These are phyloP conservation scores for Myathropa florea DNA, from an alignment of 2,888 invertebrate genomes.

Conservation along the genomic window DNA sequence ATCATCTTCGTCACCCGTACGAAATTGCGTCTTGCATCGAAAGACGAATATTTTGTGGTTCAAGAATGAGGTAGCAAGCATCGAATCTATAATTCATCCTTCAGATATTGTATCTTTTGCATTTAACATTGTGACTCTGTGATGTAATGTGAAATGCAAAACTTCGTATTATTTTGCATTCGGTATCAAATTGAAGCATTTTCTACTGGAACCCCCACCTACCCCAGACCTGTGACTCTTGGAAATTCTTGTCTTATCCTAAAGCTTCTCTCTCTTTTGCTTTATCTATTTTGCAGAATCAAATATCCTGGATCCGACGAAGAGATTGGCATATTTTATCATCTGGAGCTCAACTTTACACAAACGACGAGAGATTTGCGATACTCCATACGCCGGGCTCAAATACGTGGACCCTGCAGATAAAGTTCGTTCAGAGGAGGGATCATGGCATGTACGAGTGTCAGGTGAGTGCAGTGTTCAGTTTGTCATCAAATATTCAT, in stretches of 20 bases:
- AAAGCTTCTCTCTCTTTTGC: slow-evolving; percentile 40
- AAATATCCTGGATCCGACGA: slow-evolving; percentile 95
- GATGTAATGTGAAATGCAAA: neutral
- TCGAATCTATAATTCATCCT: neutral
- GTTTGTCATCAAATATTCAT: slow-evolving; percentile 66
- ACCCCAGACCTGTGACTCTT: neutral
- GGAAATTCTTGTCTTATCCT: slow-evolving; percentile 37
- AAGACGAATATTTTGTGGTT: too few relatives aligned
- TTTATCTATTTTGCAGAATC: slow-evolving; percentile 81
- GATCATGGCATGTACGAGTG: slow-evolving; percentile 97
- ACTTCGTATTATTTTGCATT: slow-evolving; percentile 9
- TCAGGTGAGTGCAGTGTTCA: slow-evolving; percentile 84
- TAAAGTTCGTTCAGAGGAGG: slow-evolving; percentile 95
- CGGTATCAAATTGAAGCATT: slow-evolving; percentile 9
- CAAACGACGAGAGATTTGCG: slow-evolving; percentile 92
- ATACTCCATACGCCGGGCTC: slow-evolving; percentile 92
- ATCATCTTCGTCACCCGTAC: too few relatives aligned
- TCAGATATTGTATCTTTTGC: neutral
- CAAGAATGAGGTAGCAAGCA: neutral
- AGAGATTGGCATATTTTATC: slow-evolving; percentile 97
- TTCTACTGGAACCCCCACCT: neutral
- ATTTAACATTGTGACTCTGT: neutral
- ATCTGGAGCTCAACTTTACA: slow-evolving; percentile 93
- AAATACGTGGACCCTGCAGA: slow-evolving; percentile 96
- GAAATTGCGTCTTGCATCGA: too few relatives aligned